Base-by-base conservation (phyloP, 2,113 vertebrate genomes). In the Zosterops japonicus region DNA sequence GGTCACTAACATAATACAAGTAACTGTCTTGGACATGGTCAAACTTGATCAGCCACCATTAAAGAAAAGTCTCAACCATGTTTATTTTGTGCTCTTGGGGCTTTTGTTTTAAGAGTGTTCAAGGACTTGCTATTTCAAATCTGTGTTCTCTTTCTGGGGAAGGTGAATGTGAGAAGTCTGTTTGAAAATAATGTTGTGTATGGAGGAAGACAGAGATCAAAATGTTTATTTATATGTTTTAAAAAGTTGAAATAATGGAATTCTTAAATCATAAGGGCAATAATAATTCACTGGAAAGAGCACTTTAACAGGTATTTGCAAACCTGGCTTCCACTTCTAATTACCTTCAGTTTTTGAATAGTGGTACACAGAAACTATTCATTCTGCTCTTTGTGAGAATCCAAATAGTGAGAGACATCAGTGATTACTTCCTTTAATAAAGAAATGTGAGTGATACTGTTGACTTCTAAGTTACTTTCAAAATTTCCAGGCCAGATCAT, bases 11-110 rank as follows among this genome's bases (percentile, higher is more conserved):
- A 3, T 41, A 19, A 14, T 46, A 18, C 22, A 74, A 28, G 9
- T 68, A n/a, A n/a, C n/a, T n/a, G 17, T 46, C 46, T 91, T 75
- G 36, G 23, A 80, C 47, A 36, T 75, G 36, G 23, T 83, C 47
- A 36, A 18, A 55, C 68, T 35, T 65, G 25, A 31, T 80, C 55
- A 74, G 23, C 29, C 27, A 33, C 41, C 15, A 10, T 84, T 77
- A 52, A 47, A 56, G 68, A 69, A 35, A 14, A 44, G 44, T 29
- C n/a, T n/a, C n/a, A n/a, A n/a, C n/a, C 2, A 0, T 0, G 2
- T 57, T 83, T 49, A 8, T 0, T 12, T 28, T 61, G 35, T 15
- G 20, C 33, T 42, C 8, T 31, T 10, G 8, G 59, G 46, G 29
- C 55, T 69, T 80, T 53, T 41, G 7, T 55, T 69, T 3, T 25